Base-by-base conservation (phyloP, 1,140 invertebrate genomes). In the Drosophila rhopaloa region DNA sequence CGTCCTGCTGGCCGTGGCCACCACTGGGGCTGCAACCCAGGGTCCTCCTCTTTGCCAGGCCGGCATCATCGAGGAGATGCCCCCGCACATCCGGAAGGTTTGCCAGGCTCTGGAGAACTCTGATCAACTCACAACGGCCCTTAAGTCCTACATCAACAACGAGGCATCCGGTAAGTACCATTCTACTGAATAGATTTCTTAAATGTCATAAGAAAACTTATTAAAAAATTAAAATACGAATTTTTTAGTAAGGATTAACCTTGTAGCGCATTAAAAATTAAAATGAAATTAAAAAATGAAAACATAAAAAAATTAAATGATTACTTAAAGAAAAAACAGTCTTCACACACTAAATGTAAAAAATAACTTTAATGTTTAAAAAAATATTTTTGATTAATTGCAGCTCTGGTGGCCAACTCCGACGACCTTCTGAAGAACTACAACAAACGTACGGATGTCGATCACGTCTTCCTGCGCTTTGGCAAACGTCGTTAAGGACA, bases 391-490 rank as follows among this genome's bases (percentile, higher is more conserved):
- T 8, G 54, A 48, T 46, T 67, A 54, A 29, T 41, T 60, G 2
- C 32, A 92, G 92, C 91, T 24, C 41, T 92, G 19, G 75, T 92
- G 43, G 76, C 84, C 35, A 86, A 84, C 53, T 79, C 81, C 6
- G 91, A 92, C 13, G 91, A 92, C 56, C 54, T 92, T 41, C 16
- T 86, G 32, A 80, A 79, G 44, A 91, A 91, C 77, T 94, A 94
- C 51, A 94, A 95, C 8, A 96, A 96, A 79, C 94, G 96, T 59
- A 95, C 96, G 81, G 96, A 96, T 91, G 94, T 96, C 51, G 96
- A 96, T 82, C 96, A 96, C 78, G 95, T 96, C 44, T 96, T 96
- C 81, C 93, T 96, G 68, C 94, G 95, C 78, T 96, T 96, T 71
- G 96, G 96, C 60, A 94, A 95, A 89, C 94, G 95, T 65, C 91